Conservation (phyloP, 1,140 invertebrate species). For the Calycopis cecrops region DNA sequence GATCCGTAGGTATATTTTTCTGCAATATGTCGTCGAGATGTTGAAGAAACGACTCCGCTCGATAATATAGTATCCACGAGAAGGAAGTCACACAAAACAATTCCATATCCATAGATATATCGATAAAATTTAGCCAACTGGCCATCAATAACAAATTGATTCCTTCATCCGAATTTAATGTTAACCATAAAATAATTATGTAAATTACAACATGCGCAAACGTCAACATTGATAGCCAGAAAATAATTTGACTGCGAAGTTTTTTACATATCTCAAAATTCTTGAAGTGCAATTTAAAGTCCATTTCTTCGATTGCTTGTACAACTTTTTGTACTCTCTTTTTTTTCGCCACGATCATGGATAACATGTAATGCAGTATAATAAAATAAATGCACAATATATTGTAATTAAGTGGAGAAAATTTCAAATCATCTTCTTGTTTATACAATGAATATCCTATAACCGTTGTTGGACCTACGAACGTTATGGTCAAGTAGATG, state of each 20-base stretch:
- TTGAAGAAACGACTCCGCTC: not conserved
- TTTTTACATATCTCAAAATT: not conserved
- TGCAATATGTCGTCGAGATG: not conserved
- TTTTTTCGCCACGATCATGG: slow-evolving; percentile 1
- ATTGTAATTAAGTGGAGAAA: not conserved
- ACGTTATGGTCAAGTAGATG: not conserved
- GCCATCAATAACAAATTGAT: not conserved
- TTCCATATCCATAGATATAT: not conserved
- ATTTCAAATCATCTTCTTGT: not conserved
- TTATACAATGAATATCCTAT: not conserved
- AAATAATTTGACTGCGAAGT: not conserved
- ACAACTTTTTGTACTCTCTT: slow-evolving; percentile 6
- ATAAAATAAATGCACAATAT: not conserved
- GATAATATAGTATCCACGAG: not conserved
- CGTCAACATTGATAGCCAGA: not conserved
- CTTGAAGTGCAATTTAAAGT: slow-evolving; percentile 4
- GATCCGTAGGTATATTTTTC: not conserved
- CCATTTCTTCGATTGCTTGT: not conserved
- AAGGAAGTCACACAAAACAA: not conserved
- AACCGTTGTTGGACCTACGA: not conserved
- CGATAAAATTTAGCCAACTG: not conserved
- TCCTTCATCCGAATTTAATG: not conserved
- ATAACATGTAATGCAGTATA: not conserved
- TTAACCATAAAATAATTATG: not conserved
- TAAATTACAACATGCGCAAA: not conserved